Conservation (phyloP, 2,797 vertebrate genomes). For the Lepidocolaptes lacrymiger region DNA sequence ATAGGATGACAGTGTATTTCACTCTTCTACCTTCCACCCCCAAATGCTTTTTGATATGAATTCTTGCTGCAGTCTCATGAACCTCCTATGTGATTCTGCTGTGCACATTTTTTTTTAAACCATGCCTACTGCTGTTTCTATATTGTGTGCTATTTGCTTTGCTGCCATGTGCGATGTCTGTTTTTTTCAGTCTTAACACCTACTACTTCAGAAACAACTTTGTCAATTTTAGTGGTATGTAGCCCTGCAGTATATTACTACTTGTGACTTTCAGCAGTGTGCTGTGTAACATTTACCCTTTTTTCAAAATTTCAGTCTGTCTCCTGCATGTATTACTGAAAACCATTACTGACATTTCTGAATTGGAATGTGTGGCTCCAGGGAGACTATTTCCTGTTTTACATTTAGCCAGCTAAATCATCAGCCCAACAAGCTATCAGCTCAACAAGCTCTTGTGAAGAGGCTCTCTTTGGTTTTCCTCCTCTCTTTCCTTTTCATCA, state of each 20-base stretch:
- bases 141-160: background rate
- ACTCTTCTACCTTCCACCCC: background rate
- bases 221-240: background rate
- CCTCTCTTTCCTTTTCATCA: background rate
- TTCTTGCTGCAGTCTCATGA: background rate
- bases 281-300: background rate
- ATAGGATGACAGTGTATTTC: background rate
- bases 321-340: conserved; percentile 9
- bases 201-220: conserved; percentile 8
- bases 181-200: conserved; percentile 28
- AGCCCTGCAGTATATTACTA: conserved; percentile 6
- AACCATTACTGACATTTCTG: conserved; percentile 19
- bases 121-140: background rate
- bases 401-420: conserved; percentile 14
- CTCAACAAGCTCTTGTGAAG: conserved; percentile 5
- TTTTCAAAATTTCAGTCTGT: background rate
- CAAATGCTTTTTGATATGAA: background rate
- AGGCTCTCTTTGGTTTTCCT: background rate
- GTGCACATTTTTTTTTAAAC: background rate
- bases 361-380: conserved; percentile 1
- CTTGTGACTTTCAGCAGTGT: conserved; percentile 1
- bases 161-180: background rate
- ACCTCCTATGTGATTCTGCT: background rate
- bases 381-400: conserved; percentile 15
- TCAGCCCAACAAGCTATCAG: background rate